Evolutionary conservation across 2,797 vertebrate genomes (phyloP), one percentile per base, ranked within the genome.

Genomic region (Darevskia nairensis): DNA sequence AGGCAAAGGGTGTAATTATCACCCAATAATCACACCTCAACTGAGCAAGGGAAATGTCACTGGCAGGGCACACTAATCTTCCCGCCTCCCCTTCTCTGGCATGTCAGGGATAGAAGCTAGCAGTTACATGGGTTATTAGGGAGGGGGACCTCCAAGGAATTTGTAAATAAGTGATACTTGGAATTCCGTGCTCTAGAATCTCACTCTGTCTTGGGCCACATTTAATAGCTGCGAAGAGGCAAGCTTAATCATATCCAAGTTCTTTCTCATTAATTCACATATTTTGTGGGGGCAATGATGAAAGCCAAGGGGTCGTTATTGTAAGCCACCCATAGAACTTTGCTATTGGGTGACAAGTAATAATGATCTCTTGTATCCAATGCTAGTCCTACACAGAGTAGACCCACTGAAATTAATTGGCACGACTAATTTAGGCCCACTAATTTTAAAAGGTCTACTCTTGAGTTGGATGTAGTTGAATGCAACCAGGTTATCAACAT

Each of bases 41-140:
- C 69, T 50, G 50, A 92, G 79, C 80, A 92, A 94, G 87, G 89
- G 19, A 50, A 92, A 93, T 94, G 85, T 84, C 50, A 91, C 91
- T 92, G 90, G 88, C 82, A 90, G 90, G 83, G 82, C 4, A 46
- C 44, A 86, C 94, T 93, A 94, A 91, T 95, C 89, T 95, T 78
- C 69, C 90, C 87, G 93, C 94, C 93, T 91, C 93, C 92, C 76
- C 77, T 85, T 91, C 89, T 92, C 78, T 85, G 41, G 72, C 82
- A 89, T 21, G 80, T 90, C 87, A 92, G 82, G 90, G 88, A 93
- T 72, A 11, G 74, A 84, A 92, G 86, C 90, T 90, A 94, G 92
- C 85, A 89, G 87, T 91, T 76, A 61, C 78, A 82, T 75, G 86
- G 92, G 85, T 92, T 91, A 93, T 85, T 92, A 71, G 21, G 10